Evolutionary conservation across 2,888 invertebrate genomes (phyloP).

Genomic region (Anthrax anthrax): DNA sequence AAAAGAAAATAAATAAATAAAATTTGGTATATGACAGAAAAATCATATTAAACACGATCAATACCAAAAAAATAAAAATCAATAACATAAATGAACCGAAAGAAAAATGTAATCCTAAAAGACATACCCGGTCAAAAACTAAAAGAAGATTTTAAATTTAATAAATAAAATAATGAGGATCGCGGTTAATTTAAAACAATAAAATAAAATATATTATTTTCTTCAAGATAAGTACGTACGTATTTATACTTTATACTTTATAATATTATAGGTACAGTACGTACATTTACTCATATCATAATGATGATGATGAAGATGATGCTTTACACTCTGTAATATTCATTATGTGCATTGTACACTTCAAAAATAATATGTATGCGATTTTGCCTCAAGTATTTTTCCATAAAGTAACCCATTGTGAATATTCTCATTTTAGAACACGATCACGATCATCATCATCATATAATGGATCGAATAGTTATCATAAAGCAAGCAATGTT

Average conservation of each 20-base stretch:
- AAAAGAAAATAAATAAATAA: not conserved
- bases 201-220: too few species aligned
- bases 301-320: too few species aligned
- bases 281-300: too few species aligned
- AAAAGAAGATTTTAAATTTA: conserved; percentile 7
- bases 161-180: conserved; percentile 10
- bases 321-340: too few species aligned
- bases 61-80: too few species aligned
- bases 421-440: conserved; percentile 4
- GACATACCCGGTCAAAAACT: not conserved
- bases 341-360: too few species aligned
- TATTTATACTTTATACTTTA: too few species aligned
- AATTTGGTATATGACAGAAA: not conserved
- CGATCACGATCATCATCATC: conserved; percentile 5
- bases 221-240: too few species aligned
- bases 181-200: not conserved
- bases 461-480: not conserved
- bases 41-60: too few species aligned
- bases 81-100: too few species aligned
- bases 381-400: conserved; percentile 5
- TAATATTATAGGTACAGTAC: too few species aligned
- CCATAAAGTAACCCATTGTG: not conserved
- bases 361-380: not conserved
- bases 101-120: too few species aligned
- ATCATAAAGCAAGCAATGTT: conserved; percentile 7